Evolutionary conservation across 2,888 invertebrate genomes (phyloP).

Genomic region (Scrobipalpa costella): DNA sequence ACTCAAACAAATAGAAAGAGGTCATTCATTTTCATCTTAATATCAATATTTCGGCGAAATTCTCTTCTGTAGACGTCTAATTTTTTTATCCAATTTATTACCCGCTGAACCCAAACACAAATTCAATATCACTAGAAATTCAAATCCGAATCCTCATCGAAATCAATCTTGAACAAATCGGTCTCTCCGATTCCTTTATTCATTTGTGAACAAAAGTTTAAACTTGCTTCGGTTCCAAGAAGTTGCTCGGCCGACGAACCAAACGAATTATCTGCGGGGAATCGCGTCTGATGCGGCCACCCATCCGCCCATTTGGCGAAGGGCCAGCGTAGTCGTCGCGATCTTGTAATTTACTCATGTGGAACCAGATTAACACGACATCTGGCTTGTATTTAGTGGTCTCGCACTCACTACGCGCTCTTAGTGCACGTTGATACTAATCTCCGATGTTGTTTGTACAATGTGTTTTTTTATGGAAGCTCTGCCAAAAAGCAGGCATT

Average conservation of each 20-base stretch:
- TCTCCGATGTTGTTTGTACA: slow-evolving; percentile 15
- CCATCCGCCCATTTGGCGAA: slow-evolving; percentile 68
- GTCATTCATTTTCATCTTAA: too few relatives aligned
- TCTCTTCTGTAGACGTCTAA: too few relatives aligned
- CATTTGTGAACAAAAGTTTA: slow-evolving; percentile 15
- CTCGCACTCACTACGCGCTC: slow-evolving; percentile 40
- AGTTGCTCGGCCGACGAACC: slow-evolving; percentile 42
- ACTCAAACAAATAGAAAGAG: too few relatives aligned
- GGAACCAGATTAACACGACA: slow-evolving; percentile 70
- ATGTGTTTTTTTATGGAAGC: neutral
- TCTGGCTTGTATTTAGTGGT: slow-evolving; percentile 64
- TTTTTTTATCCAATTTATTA: neutral
- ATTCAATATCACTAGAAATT: slow-evolving; percentile 6
- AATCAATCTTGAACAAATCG: slow-evolving; percentile 14
- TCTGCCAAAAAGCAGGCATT: neutral
- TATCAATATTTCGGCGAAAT: too few relatives aligned
- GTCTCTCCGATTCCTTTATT: slow-evolving; percentile 9
- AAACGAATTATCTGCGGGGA: slow-evolving; percentile 64
- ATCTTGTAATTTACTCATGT: slow-evolving; percentile 71
- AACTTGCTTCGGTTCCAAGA: slow-evolving; percentile 15
- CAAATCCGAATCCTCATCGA: neutral
- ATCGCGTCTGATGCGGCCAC: slow-evolving; percentile 61
- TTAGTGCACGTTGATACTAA: slow-evolving; percentile 15
- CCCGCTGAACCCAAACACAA: neutral
- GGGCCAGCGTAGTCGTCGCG: slow-evolving; percentile 55